Evolutionary conservation across 2,888 invertebrate species (phyloP).

Genomic region (Platycheirus albimanus): DNA sequence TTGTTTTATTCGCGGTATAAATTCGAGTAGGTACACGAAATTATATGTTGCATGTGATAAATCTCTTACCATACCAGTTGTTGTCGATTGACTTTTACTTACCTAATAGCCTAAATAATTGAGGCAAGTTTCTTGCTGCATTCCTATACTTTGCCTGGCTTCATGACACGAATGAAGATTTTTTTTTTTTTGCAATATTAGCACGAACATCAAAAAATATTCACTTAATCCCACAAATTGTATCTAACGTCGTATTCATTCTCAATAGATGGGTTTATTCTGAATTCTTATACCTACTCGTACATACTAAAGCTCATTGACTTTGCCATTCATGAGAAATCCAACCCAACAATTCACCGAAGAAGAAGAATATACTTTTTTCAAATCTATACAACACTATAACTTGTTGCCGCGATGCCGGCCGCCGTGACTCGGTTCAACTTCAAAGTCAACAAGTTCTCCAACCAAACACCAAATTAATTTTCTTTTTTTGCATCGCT

Average conservation of each 20-base stretch:
- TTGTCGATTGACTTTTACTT: too few relatives aligned
- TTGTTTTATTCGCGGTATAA: too few relatives aligned
- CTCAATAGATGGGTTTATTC: not conserved
- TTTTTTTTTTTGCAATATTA: too few relatives aligned
- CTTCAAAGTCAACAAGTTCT: constrained; percentile 69
- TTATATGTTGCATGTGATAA: too few relatives aligned
- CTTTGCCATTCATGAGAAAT: constrained; percentile 14
- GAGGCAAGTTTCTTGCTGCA: too few relatives aligned
- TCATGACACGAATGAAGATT: too few relatives aligned
- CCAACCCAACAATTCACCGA: not conserved
- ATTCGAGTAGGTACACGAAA: too few relatives aligned
- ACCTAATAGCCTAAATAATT: too few relatives aligned
- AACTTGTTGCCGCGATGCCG: not conserved
- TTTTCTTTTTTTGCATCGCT: constrained; percentile 8
- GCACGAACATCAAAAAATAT: not conserved
- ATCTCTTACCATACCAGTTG: too few relatives aligned
- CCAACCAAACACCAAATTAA: constrained; percentile 47
- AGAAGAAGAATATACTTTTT: constrained; percentile 1
- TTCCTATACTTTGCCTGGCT: too few relatives aligned
- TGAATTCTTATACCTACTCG: constrained; percentile 1
- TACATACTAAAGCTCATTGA: constrained; percentile 24
- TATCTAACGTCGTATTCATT: not conserved
- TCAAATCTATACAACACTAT: too few relatives aligned
- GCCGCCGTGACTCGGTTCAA: constrained; percentile 7
- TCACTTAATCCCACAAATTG: not conserved